phyloP scores from a whole-genome alignment of 2,888 invertebrate genomes.

The Drepana falcataria region DNA sequence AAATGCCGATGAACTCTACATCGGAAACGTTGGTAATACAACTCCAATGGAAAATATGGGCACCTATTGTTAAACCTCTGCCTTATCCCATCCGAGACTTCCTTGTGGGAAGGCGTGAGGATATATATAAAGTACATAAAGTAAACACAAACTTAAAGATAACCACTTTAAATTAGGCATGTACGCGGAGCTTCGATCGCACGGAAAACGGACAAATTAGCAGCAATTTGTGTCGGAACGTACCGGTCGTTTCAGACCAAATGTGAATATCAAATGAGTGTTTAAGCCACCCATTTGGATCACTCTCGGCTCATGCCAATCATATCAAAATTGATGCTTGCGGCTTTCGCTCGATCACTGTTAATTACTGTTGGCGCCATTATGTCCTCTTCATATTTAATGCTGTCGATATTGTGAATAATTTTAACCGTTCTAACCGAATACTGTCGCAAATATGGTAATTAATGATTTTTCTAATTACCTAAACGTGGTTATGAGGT shows the following conservation, averaged over 20 bases:
- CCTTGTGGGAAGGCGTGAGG: too few relatives aligned
- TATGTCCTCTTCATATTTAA: conserved; percentile 27
- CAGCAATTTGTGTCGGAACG: conserved; percentile 56
- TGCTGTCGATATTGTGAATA: conserved; percentile 20
- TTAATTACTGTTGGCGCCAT: conserved; percentile 37
- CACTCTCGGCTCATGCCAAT: conserved; percentile 62
- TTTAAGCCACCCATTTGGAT: conserved; percentile 70
- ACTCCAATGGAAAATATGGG: too few relatives aligned
- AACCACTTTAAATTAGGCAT: background rate
- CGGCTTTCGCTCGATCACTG: conserved; percentile 51
- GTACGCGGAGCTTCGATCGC: conserved; percentile 17
- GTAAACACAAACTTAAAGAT: too few relatives aligned
- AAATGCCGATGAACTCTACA: too few relatives aligned
- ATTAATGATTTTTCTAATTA: too few relatives aligned
- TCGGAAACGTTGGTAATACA: too few relatives aligned
- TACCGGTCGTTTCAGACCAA: conserved; percentile 49
- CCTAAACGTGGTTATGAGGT: too few relatives aligned
- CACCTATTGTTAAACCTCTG: too few relatives aligned
- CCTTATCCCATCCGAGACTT: too few relatives aligned
- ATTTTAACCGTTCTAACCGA: conserved; percentile 11
- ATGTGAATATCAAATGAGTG: conserved; percentile 74
- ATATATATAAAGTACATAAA: too few relatives aligned
- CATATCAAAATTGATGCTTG: conserved; percentile 65
- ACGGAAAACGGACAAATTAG: conserved; percentile 67
- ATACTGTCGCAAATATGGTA: background rate